phyloP scores from a whole-genome alignment of 2,888 invertebrate genomes.

The Scaptomyza reducta region DNA sequence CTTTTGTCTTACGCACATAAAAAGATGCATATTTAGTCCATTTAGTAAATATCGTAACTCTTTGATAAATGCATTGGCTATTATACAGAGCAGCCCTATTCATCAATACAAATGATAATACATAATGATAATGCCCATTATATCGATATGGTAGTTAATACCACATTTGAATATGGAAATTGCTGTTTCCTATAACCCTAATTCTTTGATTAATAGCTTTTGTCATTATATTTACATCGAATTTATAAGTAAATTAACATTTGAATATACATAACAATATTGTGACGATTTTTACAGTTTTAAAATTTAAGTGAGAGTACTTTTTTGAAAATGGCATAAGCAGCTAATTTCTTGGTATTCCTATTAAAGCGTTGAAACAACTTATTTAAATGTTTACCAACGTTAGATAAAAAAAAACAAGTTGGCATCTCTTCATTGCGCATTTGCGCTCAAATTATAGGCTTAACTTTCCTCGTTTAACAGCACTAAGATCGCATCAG shows the following conservation, averaged over 20 bases:
- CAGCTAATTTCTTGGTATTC: no score
- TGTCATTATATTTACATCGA: not conserved
- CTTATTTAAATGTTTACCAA: not conserved
- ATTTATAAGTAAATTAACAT: not conserved
- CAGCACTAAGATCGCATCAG: not conserved
- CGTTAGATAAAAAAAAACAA: not conserved
- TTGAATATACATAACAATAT: not conserved
- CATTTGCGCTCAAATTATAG: not conserved
- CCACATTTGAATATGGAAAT: not conserved
- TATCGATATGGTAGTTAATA: not conserved
- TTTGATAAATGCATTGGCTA: conserved; percentile 50
- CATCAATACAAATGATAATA: conserved; percentile 18
- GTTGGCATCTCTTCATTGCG: not conserved
- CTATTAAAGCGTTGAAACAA: no score
- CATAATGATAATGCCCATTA: conserved; percentile 15
- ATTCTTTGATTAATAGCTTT: not conserved
- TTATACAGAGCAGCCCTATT: conserved; percentile 12
- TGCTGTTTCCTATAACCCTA: not conserved
- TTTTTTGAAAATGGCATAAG: no score
- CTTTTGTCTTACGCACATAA: conserved; percentile 46
- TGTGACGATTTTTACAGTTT: not conserved
- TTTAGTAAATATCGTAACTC: conserved; percentile 51
- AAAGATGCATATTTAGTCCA: conserved; percentile 55
- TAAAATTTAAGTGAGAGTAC: no score
- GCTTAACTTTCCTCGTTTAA: not conserved